Evolutionary conservation across 2,888 invertebrate genomes (phyloP), one percentile per base, ranked within the genome.

Genomic region (Brachyopa scutellaris): DNA sequence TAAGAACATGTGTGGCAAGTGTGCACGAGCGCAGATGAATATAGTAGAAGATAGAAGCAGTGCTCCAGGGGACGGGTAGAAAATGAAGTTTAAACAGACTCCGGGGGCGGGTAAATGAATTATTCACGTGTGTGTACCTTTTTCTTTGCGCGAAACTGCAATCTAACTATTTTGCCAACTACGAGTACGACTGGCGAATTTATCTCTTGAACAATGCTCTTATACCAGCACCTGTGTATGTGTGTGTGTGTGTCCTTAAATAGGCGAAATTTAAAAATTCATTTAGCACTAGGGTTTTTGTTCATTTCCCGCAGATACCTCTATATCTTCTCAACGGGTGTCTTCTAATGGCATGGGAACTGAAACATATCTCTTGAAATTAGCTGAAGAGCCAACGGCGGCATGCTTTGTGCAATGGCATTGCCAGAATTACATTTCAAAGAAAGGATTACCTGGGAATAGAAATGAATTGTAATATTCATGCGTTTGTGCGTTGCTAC

Each of bases 1-100:
- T 79, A 67, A 79, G 73, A 67, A 79, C 79, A 79, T 73, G 67
- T 79, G 66, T 59, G 59, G 79, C 79, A 78, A 51, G 70, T 66
- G 38, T 64, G 45, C 29, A 45, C n/a, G 59, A 51, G 38, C 29
- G 42, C 36, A 51, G 13, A 64, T 49, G 69, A 31, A 64, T 9
- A 31, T 38, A 38, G 23, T 69, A 47, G 69, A 72, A 64, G 62
- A 64, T 57, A 66, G 57, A 64, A 66, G 45, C 38, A 13, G 13
- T 61, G 72, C 59, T 66, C 1, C n/a, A 5, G 26, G 33, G 55
- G 61, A n/a, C n/a, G n/a, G 79, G 73, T 33, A 57, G 33, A 55
- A 55, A 73, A 67, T 79, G 53, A 67, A 79, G 49, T 73, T 79
- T 73, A 73, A 79, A 67, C 47, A 79, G 73, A 61, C 73, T 73